Percentiles rank a stretch among this genome's conserved stretches.
These are phyloP conservation scores for Tragelaphus oryx DNA, from an alignment of 2,797 vertebrate genomes.

Conservation along the genomic window DNA sequence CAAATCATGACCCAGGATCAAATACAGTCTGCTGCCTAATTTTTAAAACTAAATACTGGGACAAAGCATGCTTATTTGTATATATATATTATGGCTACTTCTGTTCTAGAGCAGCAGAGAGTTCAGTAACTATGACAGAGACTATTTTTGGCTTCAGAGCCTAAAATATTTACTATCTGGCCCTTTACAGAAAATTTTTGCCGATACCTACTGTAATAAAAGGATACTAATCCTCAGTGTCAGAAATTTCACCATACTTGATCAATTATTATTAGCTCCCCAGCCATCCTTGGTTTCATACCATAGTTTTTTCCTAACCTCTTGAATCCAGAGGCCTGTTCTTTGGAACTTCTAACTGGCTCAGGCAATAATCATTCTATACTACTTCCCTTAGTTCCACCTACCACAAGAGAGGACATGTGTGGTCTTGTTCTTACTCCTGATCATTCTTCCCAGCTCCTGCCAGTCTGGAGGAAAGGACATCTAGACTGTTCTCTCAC, in stretches of 20 bases:
- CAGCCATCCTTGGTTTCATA: not conserved
- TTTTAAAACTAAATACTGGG: not conserved
- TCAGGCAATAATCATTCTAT: not conserved
- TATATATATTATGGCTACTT: not conserved
- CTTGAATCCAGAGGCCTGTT: not conserved
- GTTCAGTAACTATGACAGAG: not conserved
- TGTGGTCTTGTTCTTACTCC: not conserved
- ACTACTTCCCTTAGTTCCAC: not conserved
- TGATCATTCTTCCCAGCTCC: not conserved
- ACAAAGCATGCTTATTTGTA: not conserved
- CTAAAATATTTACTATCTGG: not conserved
- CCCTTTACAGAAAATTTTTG: not conserved
- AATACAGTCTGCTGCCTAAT: not conserved
- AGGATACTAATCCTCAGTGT: not conserved
- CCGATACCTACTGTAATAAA: not conserved
- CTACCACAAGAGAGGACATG: not conserved
- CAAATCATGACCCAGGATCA: not conserved
- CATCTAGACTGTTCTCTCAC: not conserved
- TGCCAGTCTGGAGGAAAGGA: not conserved
- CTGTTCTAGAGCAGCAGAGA: not conserved
- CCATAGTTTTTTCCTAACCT: not conserved
- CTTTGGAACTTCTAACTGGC: not conserved
- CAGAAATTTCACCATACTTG: not conserved
- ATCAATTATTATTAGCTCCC: not conserved
- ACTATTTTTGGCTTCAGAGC: not conserved